A percentile compares a stretch with the other conserved stretches of the same genome.
Conservation (phyloP, 2,888 invertebrate species). For the Andricus quercusramuli region DNA sequence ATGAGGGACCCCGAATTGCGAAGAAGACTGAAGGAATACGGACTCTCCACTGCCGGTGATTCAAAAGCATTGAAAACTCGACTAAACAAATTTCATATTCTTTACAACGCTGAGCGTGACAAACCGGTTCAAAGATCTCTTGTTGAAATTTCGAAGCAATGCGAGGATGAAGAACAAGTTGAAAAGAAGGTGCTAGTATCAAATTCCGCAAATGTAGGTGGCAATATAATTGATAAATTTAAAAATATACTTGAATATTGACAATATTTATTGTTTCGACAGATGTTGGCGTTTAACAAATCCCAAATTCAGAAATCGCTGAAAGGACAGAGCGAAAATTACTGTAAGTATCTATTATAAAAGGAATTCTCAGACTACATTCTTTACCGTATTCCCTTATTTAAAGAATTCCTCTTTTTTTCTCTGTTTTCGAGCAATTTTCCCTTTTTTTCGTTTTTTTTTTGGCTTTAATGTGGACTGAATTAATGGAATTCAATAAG, state of each 20-base stretch:
- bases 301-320: constrained; percentile 72
- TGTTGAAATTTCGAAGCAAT: constrained; percentile 75
- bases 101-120: constrained; percentile 80
- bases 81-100: constrained; percentile 74
- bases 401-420: too few relatives aligned
- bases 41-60: constrained; percentile 78
- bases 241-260: constrained; percentile 21
- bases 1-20: constrained; percentile 79
- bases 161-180: constrained; percentile 76
- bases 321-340: constrained; percentile 73
- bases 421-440: too few relatives aligned
- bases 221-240: neutral
- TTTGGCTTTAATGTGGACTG: too few relatives aligned
- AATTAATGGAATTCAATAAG: too few relatives aligned
- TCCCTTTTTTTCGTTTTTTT: too few relatives aligned
- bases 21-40: constrained; percentile 78
- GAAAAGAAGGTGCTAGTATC: constrained; percentile 65
- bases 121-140: constrained; percentile 75
- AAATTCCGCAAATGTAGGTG: constrained; percentile 34
- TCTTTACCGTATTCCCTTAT: too few relatives aligned
- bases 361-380: too few relatives aligned
- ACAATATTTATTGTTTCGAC: constrained; percentile 59
- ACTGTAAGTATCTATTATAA: constrained; percentile 69
- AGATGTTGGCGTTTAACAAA: constrained; percentile 48
- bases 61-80: constrained; percentile 74